phyloP scores from a whole-genome alignment of 30 jellyfish, hydroid and myxozoan species.

The Euphysa ruthae region DNA sequence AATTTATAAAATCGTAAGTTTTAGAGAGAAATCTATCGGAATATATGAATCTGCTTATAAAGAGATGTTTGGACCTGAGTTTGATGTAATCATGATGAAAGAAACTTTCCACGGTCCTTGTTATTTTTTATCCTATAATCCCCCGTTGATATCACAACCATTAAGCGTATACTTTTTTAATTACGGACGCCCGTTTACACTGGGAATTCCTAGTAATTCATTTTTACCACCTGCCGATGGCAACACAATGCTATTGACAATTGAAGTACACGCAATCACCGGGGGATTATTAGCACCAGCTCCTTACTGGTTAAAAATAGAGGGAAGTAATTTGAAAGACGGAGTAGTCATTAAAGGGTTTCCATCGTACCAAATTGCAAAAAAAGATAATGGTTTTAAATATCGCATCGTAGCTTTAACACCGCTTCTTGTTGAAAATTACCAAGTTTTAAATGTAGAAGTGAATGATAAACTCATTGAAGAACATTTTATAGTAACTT shows the following conservation, averaged over 20 bases:
- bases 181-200: constrained; percentile 38
- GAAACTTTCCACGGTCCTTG: constrained; percentile 30
- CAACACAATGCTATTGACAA: constrained; percentile 38
- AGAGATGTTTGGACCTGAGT: constrained; percentile 37
- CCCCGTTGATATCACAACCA: constrained; percentile 25
- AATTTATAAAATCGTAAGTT: constrained; percentile 16
- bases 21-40: constrained; percentile 32
- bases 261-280: constrained; percentile 11
- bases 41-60: constrained; percentile 23
- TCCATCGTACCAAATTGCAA: constrained; percentile 2
- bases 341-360: constrained; percentile 10
- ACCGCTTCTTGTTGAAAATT: constrained; percentile 1
- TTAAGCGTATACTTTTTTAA: constrained; percentile 3
- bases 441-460: background rate
- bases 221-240: constrained; percentile 57
- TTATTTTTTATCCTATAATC: constrained; percentile 25
- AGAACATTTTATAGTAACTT: constrained; percentile 21
- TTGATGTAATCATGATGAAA: background rate
- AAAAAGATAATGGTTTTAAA: background rate
- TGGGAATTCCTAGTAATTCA: constrained; percentile 16
- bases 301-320: constrained; percentile 8
- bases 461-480: constrained; percentile 8
- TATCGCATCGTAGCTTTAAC: constrained; percentile 24
- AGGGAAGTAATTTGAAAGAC: background rate
- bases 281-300: constrained; percentile 1